Evolutionary conservation across 2,797 vertebrate species (phyloP), one percentile per base, ranked within the genome.

Genomic region (Bovichtus variegatus): DNA sequence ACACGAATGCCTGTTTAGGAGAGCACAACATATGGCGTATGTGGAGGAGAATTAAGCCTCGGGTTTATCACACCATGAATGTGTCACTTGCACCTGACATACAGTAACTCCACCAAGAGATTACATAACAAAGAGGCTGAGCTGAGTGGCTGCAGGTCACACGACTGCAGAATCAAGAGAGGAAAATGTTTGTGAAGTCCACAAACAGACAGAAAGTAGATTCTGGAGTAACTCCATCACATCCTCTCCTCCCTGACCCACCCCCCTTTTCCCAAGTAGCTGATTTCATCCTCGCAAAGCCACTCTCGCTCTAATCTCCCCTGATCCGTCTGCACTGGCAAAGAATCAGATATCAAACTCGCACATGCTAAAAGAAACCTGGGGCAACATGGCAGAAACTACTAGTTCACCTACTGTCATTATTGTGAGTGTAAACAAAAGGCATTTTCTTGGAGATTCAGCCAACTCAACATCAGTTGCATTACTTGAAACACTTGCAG

Each of bases 281-380:
- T 87, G 92, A 94, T 92, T 93, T 92, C 86, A 93, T 92, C 92
- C 84, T 81, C 57, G 83, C 86, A 92, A 93, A 92, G 88, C 89
- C 91, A 92, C 82, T 92, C 90, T 90, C 87, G 60, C 86, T 82
- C 86, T 92, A 93, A 94, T 94, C 93, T 91, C 80, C 86, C 23
- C 79, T 91, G 91, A 94, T 93, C 92, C 80, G 49, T 87, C 85
- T 88, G 82, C 82, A 83, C 82, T 85, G 82, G 85, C 86, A 91
- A 88, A 89, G 87, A 89, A 78, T 93, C 87, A 88, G 67, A 93
- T 88, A 86, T 87, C 87, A 90, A 82, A 87, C 81, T 66, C 64
- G 71, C 57, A 80, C 63, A 86, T 6, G 18, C 61, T 31, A 76
- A 66, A 73, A 36, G 46, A 64, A 78, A 69, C 50, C 66, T 34